Base-by-base conservation (phyloP, 2,113 vertebrate genomes). In the Rutilus rutilus region DNA sequence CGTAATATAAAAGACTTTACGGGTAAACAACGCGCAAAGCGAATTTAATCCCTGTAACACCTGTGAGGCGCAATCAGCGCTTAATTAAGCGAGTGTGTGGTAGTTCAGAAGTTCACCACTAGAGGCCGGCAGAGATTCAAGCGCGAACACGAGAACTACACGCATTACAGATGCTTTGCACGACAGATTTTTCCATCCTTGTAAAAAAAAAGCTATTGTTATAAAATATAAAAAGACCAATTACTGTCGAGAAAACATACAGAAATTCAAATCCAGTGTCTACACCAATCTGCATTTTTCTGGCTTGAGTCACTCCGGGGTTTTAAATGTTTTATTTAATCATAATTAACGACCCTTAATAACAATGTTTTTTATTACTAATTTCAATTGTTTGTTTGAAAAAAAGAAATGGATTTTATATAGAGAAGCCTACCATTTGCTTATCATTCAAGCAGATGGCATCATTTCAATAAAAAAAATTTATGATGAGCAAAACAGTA, bases 71-170 rank as follows among this genome's bases (percentile, higher is more conserved):
- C 75, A 87, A 79, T 71, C 65, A 65, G 27, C 6, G 77, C 1
- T 19, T 85, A 81, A 82, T 79, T 79, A 73, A 33, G n/a, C 4
- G 60, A 23, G 6, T 2, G 25, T 3, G 25, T 4, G 1, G 39
- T n/a, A 62, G 2, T 12, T 64, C 21, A 7, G 60, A 25, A 10
- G 25, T 21, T 74, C 19, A 10, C 87, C 87, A 30, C 80, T 25
- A 71, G 84, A 71, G 30, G 87, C 15, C 87, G 65, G 79, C 64
- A 82, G 17, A 11, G 21, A 2, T 15, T 33, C 14, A 15, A 4
- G 57, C 8, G 36, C 25, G 23, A 11, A 10, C 19, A 4, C 11
- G 4, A 6, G 65, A 78, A 52, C 12, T 17, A 15, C 78, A 45
- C 11, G n/a, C 15, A 3, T 23, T 2, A 11, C 0, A 33, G 15